These are phyloP conservation scores for Xerus inauris DNA, from an alignment of 2,113 vertebrate species.

Conservation along the genomic window DNA sequence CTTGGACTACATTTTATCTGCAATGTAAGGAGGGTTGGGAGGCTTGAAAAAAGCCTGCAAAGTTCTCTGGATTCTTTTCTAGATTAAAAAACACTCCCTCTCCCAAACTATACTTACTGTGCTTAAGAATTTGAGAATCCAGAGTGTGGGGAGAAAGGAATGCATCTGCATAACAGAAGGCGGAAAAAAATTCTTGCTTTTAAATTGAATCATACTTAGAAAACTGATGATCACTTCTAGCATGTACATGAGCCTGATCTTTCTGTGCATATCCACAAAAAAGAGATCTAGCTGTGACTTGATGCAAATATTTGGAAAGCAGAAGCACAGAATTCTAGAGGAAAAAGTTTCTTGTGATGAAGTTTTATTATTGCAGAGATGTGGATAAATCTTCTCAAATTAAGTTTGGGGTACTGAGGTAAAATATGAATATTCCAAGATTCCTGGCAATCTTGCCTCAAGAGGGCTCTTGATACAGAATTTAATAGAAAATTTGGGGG, in stretches of 20 bases:
- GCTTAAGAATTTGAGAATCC: slow-evolving; percentile 49
- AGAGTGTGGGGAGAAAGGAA: slow-evolving; percentile 48
- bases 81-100: background rate
- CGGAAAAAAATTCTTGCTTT: slow-evolving; percentile 41
- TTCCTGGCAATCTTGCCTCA: background rate
- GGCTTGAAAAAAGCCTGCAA: background rate
- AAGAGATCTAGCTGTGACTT: background rate
- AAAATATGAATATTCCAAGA: background rate
- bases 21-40: background rate
- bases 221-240: slow-evolving; percentile 33
- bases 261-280: background rate
- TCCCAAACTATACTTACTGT: background rate
- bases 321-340: background rate
- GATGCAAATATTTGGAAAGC: slow-evolving; percentile 31
- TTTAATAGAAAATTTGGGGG: background rate
- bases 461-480: background rate
- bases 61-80: slow-evolving; percentile 53
- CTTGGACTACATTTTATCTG: background rate
- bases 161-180: slow-evolving; percentile 23
- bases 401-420: background rate
- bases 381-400: background rate
- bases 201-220: slow-evolving; percentile 41
- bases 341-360: background rate
- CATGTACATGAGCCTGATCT: background rate
- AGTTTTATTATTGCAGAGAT: background rate